Evolutionary conservation across 2,797 vertebrate species (phyloP), one percentile per base, ranked within the genome.

Genomic region (Arrhamphus sclerolepis): DNA sequence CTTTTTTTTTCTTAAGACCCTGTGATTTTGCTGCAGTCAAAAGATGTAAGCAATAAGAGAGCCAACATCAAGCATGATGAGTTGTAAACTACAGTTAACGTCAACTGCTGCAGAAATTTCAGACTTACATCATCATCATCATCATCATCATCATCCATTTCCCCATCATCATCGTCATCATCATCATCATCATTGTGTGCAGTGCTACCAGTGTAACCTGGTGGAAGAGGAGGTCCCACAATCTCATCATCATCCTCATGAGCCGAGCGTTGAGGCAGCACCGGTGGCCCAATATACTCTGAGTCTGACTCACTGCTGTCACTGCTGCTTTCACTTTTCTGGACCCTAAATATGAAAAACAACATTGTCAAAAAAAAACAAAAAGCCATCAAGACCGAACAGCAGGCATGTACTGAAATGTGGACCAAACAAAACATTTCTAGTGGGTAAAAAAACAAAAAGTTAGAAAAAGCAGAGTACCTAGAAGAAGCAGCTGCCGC

Each of bases 141-240:
- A 46, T 91, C 90, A 0, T 91, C 92, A 3, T 93, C 92, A 0
- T 93, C 92, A 0, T 91, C 92, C n/a, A n/a, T n/a, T 46, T 81
- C 22, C 43, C 2, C 6, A 3, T 29, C 29, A 21, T 40, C 93
- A 5, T 88, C 86, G 1, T 92, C 90, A 0, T 90, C 89, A 0
- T 91, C 92, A 3, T 93, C 92, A 0, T 93, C 92, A 0, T 91
- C 92, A 14, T 82, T 88, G 7, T 89, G 87, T 19, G 92, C 87
- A 0, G 66, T 80, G 53, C 80, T 89, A 31, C 87, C 91, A 55
- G 88, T 91, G 77, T 89, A 92, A 6, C 92, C 92, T 16, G 93
- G 91, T 2, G 94, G 93, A 66, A 93, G 91, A 7, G 96, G 92
- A 4, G 93, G 94, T 6, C 94, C 93, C 2, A 94, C 90, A 13